A percentile compares a stretch with the other conserved stretches of the same genome.
Conservation (phyloP, 35 echinoderm and acorn worm genomes). For the Apostichopus californicus region DNA sequence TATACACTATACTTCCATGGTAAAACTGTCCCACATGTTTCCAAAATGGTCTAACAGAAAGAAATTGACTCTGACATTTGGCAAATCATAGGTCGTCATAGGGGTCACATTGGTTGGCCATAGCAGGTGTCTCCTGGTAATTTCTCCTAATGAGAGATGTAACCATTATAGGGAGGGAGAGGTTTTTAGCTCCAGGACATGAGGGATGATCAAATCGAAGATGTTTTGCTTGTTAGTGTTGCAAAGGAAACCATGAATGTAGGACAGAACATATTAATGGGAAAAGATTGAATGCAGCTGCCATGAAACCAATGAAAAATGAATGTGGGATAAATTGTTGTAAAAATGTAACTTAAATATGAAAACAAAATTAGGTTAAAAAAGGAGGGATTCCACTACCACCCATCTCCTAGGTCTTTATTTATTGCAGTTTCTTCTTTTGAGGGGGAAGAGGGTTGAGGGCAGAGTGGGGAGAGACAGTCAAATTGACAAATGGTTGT, state of each 20-base stretch:
- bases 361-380: too few relatives aligned
- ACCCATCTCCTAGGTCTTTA: too few relatives aligned
- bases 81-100: neutral
- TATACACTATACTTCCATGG: too few relatives aligned
- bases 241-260: slow-evolving; percentile 14
- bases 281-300: slow-evolving; percentile 34
- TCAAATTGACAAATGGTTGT: too few relatives aligned
- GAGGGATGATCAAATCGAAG: neutral
- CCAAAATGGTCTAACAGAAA: slow-evolving; percentile 1
- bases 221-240: slow-evolving; percentile 19
- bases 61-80: slow-evolving; percentile 31
- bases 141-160: slow-evolving; percentile 2
- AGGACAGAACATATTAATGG: neutral
- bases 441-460: too few relatives aligned
- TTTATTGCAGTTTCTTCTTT: too few relatives aligned
- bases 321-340: too few relatives aligned
- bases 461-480: too few relatives aligned
- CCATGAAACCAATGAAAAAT: neutral
- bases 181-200: slow-evolving; percentile 21
- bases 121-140: slow-evolving; percentile 40
- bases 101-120: neutral
- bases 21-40: neutral
- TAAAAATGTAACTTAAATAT: too few relatives aligned
- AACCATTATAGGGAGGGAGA: neutral
- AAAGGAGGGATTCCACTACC: too few relatives aligned